Evolutionary conservation across 2,113 vertebrate species (phyloP), one percentile per base, ranked within the genome.

Genomic region (Cisticola juncidis): DNA sequence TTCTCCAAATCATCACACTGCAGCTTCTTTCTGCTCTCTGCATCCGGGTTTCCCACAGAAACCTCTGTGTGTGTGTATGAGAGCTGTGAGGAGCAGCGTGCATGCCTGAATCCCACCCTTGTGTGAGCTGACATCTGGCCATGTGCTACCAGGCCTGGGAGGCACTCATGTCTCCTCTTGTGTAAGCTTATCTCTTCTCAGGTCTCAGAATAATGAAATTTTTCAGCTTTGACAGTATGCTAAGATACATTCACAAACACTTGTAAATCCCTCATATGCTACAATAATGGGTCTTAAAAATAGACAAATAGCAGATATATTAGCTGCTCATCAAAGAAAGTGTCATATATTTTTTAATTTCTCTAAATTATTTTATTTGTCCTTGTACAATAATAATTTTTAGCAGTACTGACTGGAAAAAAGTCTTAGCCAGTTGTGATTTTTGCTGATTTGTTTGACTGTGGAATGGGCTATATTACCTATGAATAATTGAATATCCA

Each of bases 101-200:
- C 7, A 2, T 2, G 3, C 31, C 50, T 62, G 56, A 64, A n/a
- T 35, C 54, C 33, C 11, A 6, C n/a, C 44, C 18, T 14, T 0
- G 0, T 12, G 6, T 11, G 25, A 69, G 8, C 29, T 58, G 62
- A 54, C 18, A 3, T 0, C 0, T 19, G 51, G 17, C 22, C 20
- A 10, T 0, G 3, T 29, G 31, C 66, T 53, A 10, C 28, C 53
- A 42, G 68, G 62, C 9, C 36, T 50, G 28, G 38, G 18, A 80
- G 47, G 17, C 25, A 20, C 50, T 58, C 0, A 0, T 11, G 6
- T 11, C 14, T 85, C 25, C 36, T 7, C 33, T 18, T 1, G 0
- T 11, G 21, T 50, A 48, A 73, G 57, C n/a, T 68, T 61, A 23
- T 5, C 26, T 77, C 5, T 2, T 57, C 29, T 66, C 22, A 24